Evolutionary conservation across 2,888 invertebrate species (phyloP), one percentile per base, ranked within the genome.

Genomic region (Eretmocerus hayati): DNA sequence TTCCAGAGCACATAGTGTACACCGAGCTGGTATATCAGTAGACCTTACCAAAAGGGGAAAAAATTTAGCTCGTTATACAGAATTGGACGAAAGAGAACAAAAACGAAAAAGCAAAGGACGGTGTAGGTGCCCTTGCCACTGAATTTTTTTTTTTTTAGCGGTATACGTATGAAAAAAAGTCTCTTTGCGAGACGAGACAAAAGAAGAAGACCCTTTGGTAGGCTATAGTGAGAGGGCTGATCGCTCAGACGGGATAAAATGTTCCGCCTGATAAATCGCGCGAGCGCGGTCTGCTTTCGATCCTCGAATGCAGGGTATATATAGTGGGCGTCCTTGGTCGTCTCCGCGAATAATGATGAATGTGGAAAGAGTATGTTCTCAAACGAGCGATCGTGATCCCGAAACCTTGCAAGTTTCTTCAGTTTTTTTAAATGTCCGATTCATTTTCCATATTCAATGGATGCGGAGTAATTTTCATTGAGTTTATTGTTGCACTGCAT

Each of bases 241-340:
- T 48, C 48, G 42, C 36, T n/a, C n/a, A n/a, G 36, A 19, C 47
- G 41, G 44, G 47, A 51, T 46, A 40, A 47, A 40, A 30, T 46
- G 46, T 54, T 54, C 46, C 36, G 38, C 45, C 48, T 43, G 55
- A 55, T 55, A 48, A 50, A 50, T 55, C 48, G 48, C 52, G 47
- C 47, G 33, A 30, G 18, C 20, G 31, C 46, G 23, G 45, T 44
- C 38, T 31, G 18, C 18, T 37, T 33, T 54, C 49, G 54, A 52
- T 54, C 39, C 26, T 26, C 26, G 19, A 26, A 2, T n/a, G 21
- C 23, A 18, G 38, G 9, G 33, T 32, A n/a, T n/a, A n/a, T n/a
- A n/a, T n/a, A n/a, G 53, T 51, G 52, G 56, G 45, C 56, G 56
- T 58, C 58, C 58, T 58, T 58, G 57, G 51, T 48, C 48, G 8